A percentile compares a stretch with the other conserved stretches of the same genome.
phyloP scores from a whole-genome alignment of 1,140 invertebrate species.

The Aleiodes sp. region DNA sequence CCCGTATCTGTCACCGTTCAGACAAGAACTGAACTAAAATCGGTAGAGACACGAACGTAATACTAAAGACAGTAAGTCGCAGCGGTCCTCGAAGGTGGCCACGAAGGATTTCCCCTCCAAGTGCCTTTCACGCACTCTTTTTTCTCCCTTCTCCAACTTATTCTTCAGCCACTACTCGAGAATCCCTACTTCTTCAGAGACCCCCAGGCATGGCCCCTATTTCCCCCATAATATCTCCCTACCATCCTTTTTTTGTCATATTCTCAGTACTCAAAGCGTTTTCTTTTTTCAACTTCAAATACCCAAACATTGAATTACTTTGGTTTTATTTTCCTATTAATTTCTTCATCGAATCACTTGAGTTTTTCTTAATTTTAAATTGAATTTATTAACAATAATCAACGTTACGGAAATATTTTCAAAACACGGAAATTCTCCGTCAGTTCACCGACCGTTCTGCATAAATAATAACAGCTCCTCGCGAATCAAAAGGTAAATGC shows the following conservation, averaged over 20 bases:
- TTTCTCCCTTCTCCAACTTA: constrained; percentile 30
- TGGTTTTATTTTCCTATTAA: constrained; percentile 23
- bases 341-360: constrained; percentile 37
- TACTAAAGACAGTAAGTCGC: constrained; percentile 43
- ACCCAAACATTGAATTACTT: constrained; percentile 34
- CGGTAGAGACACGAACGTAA: constrained; percentile 27
- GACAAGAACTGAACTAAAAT: constrained; percentile 34
- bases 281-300: background rate
- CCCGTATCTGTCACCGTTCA: constrained; percentile 52
- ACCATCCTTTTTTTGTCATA: constrained; percentile 25
- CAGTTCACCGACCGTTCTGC: too few species aligned
- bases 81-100: constrained; percentile 50
- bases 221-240: background rate
- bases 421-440: too few species aligned
- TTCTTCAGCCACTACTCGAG: background rate
- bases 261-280: background rate
- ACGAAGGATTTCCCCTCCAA: constrained; percentile 39
- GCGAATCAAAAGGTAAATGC: too few species aligned
- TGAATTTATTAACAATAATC: too few species aligned
- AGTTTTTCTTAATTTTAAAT: too few species aligned
- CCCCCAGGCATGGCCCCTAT: constrained; percentile 35
- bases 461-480: too few species aligned
- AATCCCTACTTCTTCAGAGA: constrained; percentile 31
- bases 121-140: constrained; percentile 35
- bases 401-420: too few species aligned